These are phyloP conservation scores for Galbula dea DNA, from an alignment of 2,113 vertebrate species.

Conservation along the genomic window DNA sequence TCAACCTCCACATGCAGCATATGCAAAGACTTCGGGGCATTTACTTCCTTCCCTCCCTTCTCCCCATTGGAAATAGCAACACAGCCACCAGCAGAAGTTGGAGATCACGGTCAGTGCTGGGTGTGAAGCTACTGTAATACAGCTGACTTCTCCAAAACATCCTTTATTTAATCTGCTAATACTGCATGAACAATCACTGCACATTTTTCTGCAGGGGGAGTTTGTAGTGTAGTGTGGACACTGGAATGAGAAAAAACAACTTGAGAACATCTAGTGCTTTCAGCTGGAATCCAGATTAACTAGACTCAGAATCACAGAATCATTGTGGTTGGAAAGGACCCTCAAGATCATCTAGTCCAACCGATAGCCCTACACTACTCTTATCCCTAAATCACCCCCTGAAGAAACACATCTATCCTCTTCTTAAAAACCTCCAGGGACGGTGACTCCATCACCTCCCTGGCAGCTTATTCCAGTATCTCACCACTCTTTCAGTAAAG, in stretches of 20 bases:
- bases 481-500: too few species aligned
- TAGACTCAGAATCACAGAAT: too few species aligned
- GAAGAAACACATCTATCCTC: too few species aligned
- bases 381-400: too few species aligned
- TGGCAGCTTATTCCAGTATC: too few species aligned
- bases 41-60: neutral
- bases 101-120: neutral
- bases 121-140: neutral
- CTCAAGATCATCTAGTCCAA: too few species aligned
- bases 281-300: neutral
- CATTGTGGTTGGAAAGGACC: too few species aligned
- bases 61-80: neutral
- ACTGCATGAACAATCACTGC: neutral
- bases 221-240: neutral
- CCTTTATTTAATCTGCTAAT: neutral
- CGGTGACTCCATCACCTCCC: too few species aligned
- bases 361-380: too few species aligned
- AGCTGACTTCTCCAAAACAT: neutral
- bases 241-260: neutral
- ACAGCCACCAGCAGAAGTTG: neutral
- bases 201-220: neutral
- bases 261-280: neutral
- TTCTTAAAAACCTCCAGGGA: too few species aligned
- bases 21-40: neutral
- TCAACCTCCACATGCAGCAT: fast-evolving